Evolutionary conservation across 2,888 invertebrate genomes (phyloP), one percentile per base, ranked within the genome.

Genomic region (Cremastobaeus sp.): DNA sequence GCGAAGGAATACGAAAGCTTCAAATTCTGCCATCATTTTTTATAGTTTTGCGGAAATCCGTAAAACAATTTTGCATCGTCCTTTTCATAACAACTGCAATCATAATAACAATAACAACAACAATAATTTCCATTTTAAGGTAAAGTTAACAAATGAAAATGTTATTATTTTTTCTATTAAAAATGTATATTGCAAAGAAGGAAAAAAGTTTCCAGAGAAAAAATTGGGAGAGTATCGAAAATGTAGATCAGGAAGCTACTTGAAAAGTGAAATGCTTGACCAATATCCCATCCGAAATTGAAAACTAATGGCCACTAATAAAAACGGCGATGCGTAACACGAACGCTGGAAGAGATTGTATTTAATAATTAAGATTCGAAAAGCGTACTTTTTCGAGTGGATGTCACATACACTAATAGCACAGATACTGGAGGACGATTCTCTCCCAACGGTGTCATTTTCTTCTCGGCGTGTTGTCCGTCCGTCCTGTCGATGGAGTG

Each of bases 401-500:
- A 69, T 59, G 69, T 69, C 59, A 65, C 55, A 65, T 64, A 65
- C 48, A 66, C 70, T 43, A 70, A 74, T 60, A 69, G 57, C 57
- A 71, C 35, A 55, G 55, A 70, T 70, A 62, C 37, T 14, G 57
- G 59, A 71, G 55, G 43, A 62, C 66, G 65, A 41, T 48, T 37
- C 69, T 64, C 55, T 70, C 48, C 50, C 55, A 55, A 32, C 35
- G 80, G 79, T 79, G 79, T 80, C 78, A 76, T 77, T 79, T 80
- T 80, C 79, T 78, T 78, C 80, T 77, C 76, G 76, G 79, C 75
- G 77, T 79, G 82, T 81, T 77, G 79, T 81, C 80, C 77, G 77
- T 76, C 77, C 78, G 78, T 79, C 74, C 79, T 80, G 78, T 79
- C 80, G 85, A 85, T 85, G 84, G 83, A 86, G 86, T 85, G 84